phyloP scores from a whole-genome alignment of 2,113 vertebrate species.

The Genyomyrus donnyi region DNA sequence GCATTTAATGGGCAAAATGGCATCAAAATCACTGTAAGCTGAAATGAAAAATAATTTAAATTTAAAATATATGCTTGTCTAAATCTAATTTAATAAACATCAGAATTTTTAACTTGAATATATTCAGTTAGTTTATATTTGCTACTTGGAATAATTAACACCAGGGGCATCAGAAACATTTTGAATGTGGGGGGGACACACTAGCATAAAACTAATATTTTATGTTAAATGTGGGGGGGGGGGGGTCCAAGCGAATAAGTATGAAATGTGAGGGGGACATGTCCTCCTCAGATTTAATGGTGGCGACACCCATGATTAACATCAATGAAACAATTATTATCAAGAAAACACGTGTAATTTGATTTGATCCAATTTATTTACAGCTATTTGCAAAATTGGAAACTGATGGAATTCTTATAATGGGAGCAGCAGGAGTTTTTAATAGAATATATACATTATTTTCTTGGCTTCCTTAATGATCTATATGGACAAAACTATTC shows the following conservation, averaged over 20 bases:
- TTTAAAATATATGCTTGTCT: slow-evolving; percentile 19
- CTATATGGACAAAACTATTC: background rate
- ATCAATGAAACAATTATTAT: background rate
- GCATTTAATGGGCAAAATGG: slow-evolving; percentile 41
- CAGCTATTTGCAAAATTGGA: background rate
- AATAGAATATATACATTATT: background rate
- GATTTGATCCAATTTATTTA: background rate
- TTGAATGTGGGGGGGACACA: too few species aligned
- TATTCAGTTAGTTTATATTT: background rate
- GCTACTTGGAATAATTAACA: background rate
- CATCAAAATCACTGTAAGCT: slow-evolving; percentile 29
- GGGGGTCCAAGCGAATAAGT: too few species aligned
- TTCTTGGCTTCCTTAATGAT: background rate
- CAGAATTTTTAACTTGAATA: background rate
- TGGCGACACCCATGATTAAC: background rate
- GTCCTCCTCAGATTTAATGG: too few species aligned
- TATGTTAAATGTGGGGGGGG: too few species aligned
- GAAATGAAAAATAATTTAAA: background rate
- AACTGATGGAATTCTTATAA: background rate
- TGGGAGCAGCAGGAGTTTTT: background rate
- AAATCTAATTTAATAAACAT: background rate
- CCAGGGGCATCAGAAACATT: too few species aligned
- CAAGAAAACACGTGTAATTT: background rate
- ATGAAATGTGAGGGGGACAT: too few species aligned
- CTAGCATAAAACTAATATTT: too few species aligned